Conservation (phyloP, 2,113 vertebrate genomes). For the Chloebia gouldiae region DNA sequence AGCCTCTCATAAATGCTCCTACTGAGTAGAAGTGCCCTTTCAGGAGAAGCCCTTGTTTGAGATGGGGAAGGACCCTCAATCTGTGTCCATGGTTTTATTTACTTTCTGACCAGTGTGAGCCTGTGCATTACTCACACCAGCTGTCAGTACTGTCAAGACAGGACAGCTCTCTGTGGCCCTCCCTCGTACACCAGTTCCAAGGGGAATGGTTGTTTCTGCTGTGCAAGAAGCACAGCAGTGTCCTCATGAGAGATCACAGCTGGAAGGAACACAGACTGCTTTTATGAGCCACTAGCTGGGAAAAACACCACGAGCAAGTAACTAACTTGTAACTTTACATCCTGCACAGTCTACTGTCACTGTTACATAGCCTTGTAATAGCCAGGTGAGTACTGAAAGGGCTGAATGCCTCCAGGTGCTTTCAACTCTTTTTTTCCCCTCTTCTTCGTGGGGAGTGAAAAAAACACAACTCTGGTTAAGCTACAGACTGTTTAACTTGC, state of each 20-base stretch:
- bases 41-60: background rate
- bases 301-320: background rate
- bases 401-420: background rate
- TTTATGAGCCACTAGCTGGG: background rate
- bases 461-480: background rate
- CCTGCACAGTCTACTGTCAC: background rate
- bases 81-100: rapidly evolving
- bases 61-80: too few relatives aligned
- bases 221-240: background rate
- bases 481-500: background rate
- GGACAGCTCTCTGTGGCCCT: background rate
- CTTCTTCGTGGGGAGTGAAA: background rate
- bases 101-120: rapidly evolving
- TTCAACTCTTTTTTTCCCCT: rapidly evolving
- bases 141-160: background rate
- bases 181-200: background rate
- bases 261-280: background rate
- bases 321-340: background rate
- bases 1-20: background rate
- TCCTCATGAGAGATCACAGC: background rate
- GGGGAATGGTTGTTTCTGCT: background rate
- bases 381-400: background rate
- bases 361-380: background rate
- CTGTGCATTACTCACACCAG: too few relatives aligned
- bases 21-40: background rate